phyloP scores from a whole-genome alignment of 30 jellyfish, hydroid and myxozoan species.

The Pseudorhiza aurosa region DNA sequence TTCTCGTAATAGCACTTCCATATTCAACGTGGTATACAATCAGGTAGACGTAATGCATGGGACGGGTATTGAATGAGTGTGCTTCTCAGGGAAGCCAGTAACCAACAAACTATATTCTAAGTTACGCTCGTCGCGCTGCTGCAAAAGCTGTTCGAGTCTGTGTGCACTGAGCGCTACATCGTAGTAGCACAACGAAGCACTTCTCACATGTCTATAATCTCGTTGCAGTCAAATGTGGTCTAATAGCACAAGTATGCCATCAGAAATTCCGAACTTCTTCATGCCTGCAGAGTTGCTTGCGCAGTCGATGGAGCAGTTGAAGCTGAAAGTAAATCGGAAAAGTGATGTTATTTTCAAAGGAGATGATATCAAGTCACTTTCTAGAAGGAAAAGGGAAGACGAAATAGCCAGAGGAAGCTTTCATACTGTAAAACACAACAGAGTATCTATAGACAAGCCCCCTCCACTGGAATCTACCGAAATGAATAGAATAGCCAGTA shows the following conservation, averaged over 20 bases:
- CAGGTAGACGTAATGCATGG: no score
- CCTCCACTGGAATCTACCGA: constrained; percentile 76
- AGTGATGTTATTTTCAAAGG: neutral
- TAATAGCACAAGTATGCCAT: neutral
- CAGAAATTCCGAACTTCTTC: constrained; percentile 83
- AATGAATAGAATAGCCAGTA: constrained; percentile 82
- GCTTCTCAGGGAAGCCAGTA: no score
- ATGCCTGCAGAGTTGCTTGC: constrained; percentile 86
- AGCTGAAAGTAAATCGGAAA: constrained; percentile 12
- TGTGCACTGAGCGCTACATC: no score
- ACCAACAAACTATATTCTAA: no score
- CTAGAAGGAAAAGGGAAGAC: neutral
- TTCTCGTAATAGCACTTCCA: no score
- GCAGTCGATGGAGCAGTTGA: constrained; percentile 75
- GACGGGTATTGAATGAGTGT: no score
- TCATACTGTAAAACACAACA: no score
- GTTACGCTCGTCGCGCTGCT: no score
- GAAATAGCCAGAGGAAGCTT: neutral
- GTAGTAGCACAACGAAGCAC: no score
- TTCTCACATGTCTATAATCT: no score
- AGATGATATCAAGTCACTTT: neutral
- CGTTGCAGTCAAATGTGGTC: neutral
- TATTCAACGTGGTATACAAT: no score
- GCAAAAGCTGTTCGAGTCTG: no score
- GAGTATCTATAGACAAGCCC: constrained; percentile 37